phyloP scores from a whole-genome alignment of 1,140 invertebrate genomes.

The Potamilus streckersoni region DNA sequence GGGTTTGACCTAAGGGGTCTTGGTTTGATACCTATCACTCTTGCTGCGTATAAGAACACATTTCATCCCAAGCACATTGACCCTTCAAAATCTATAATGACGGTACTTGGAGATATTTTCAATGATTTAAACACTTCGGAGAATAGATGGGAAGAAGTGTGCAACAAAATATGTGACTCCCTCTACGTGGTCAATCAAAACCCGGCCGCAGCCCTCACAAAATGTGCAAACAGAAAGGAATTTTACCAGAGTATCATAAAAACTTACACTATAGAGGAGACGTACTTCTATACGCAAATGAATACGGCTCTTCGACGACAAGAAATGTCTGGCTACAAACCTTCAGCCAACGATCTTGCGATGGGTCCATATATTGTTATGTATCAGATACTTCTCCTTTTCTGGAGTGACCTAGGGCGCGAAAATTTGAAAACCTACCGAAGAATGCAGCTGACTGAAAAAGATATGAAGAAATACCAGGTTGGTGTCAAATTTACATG shows the following conservation, averaged over 20 bases:
- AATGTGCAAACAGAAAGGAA: neutral
- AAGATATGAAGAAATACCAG: conserved; percentile 14
- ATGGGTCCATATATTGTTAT: conserved; percentile 18
- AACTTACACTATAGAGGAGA: conserved; percentile 9
- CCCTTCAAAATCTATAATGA: neutral
- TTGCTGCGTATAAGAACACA: conserved; percentile 19
- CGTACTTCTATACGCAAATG: conserved; percentile 6
- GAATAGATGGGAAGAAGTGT: conserved; percentile 3
- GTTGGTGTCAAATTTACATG: conserved; percentile 14
- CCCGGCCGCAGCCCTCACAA: neutral
- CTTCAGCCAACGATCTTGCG: conserved; percentile 16
- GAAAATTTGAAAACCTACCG: conserved; percentile 14
- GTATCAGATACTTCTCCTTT: neutral
- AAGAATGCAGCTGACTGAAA: conserved; percentile 12
- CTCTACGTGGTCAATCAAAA: conserved; percentile 2
- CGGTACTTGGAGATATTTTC: conserved; percentile 9
- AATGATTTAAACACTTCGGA: neutral
- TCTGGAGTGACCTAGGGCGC: conserved; percentile 5
- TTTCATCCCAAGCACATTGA: conserved; percentile 11
- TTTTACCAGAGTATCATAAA: conserved; percentile 7
- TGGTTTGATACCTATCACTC: conserved; percentile 10
- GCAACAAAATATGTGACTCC: conserved; percentile 5
- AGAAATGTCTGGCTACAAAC: neutral
- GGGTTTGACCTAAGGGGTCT: neutral
- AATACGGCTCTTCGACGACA: conserved; percentile 14